Evolutionary conservation across 2,113 vertebrate species (phyloP).

Genomic region (Atrichornis clamosus): DNA sequence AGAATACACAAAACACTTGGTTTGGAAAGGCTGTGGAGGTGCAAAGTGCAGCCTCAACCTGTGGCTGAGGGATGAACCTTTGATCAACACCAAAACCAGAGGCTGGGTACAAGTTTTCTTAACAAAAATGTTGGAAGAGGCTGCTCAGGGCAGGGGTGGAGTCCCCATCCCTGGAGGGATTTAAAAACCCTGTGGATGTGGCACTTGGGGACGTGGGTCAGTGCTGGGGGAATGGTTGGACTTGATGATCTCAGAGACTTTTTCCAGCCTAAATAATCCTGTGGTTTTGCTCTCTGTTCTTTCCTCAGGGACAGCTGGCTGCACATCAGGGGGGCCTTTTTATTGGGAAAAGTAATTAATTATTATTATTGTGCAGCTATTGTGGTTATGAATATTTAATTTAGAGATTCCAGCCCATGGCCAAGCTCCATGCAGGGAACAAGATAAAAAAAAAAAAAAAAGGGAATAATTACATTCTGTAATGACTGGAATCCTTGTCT

Average conservation of each 20-base stretch:
- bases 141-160: background rate
- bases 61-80: background rate
- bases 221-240: background rate
- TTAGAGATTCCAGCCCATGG: background rate
- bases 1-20: accelerated
- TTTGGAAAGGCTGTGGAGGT: background rate
- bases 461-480: background rate
- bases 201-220: accelerated
- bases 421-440: background rate
- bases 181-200: background rate
- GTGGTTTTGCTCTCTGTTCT: background rate
- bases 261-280: background rate
- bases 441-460: background rate
- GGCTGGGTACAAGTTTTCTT: background rate
- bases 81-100: background rate
- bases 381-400: background rate
- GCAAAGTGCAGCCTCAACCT: background rate
- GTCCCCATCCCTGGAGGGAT: background rate
- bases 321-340: background rate
- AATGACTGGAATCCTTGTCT: background rate
- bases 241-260: background rate
- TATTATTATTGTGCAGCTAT: background rate
- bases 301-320: background rate
- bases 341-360: background rate
- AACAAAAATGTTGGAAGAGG: background rate